Percentiles rank a stretch among this genome's conserved stretches.
Evolutionary conservation across 1,140 invertebrate genomes (phyloP).

Genomic region (Antheraea mylitta): DNA sequence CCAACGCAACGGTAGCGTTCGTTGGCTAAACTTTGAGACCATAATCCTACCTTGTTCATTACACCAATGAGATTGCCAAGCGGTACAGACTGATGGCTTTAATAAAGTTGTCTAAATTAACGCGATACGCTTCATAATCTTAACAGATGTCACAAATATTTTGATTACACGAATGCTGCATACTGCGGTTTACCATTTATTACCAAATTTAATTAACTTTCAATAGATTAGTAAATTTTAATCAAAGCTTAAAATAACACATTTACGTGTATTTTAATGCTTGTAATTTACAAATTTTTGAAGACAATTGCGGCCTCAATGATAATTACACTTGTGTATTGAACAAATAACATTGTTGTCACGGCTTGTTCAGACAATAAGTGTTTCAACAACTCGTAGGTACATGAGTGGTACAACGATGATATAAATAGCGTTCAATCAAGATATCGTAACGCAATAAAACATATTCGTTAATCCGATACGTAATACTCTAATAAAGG

Average conservation of each 20-base stretch:
- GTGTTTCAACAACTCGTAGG: background rate
- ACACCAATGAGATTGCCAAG: slow-evolving; percentile 46
- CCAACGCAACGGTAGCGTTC: slow-evolving; percentile 38
- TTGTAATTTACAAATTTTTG: background rate
- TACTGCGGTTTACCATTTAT: slow-evolving; percentile 6
- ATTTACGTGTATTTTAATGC: background rate
- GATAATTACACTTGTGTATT: background rate
- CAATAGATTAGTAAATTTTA: background rate
- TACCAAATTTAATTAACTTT: background rate
- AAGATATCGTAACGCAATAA: slow-evolving; percentile 53
- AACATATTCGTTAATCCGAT: slow-evolving; percentile 16
- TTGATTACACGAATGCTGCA: slow-evolving; percentile 12
- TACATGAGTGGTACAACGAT: background rate
- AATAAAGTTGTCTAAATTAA: slow-evolving; percentile 41
- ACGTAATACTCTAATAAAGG: background rate
- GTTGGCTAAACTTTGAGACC: slow-evolving; percentile 36
- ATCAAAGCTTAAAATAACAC: too few species aligned
- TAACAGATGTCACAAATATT: slow-evolving; percentile 13
- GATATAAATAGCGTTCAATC: slow-evolving; percentile 42
- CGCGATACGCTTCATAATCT: slow-evolving; percentile 22
- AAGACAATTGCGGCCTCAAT: background rate
- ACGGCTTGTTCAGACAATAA: background rate
- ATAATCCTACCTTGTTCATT: slow-evolving; percentile 66
- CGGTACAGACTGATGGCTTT: slow-evolving; percentile 51
- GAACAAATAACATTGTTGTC: background rate